Evolutionary conservation across 2,113 vertebrate genomes (phyloP).

Genomic region (Trochalopteron elliotii): DNA sequence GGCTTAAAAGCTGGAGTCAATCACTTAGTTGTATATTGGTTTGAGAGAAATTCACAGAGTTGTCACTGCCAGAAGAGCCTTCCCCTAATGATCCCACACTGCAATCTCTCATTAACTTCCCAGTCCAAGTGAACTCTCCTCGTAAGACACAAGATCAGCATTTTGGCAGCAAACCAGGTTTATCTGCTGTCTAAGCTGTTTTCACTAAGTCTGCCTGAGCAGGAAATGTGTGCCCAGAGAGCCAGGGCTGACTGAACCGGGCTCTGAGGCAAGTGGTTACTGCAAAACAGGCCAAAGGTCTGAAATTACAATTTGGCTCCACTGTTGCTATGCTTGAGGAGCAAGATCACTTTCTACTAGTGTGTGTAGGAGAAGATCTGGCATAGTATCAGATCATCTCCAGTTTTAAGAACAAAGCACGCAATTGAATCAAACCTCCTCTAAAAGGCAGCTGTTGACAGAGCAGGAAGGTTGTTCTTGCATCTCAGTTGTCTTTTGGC

Average conservation of each 20-base stretch:
- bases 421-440: neutral
- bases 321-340: neutral
- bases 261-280: neutral
- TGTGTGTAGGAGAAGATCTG: neutral
- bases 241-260: neutral
- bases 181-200: conserved; percentile 45
- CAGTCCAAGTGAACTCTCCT: neutral
- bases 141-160: neutral
- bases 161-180: conserved; percentile 6
- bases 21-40: neutral
- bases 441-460: neutral
- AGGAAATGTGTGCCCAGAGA: neutral
- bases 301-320: conserved; percentile 34
- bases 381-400: neutral
- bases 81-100: neutral
- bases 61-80: neutral
- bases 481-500: neutral
- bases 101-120: neutral
- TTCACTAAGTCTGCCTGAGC: neutral
- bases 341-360: neutral
- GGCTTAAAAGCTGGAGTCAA: neutral
- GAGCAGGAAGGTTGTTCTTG: neutral
- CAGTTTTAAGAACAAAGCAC: neutral
- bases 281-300: neutral
- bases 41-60: neutral